Base-by-base conservation (phyloP, 2,888 invertebrate species). In the Galeruca laticollis region DNA sequence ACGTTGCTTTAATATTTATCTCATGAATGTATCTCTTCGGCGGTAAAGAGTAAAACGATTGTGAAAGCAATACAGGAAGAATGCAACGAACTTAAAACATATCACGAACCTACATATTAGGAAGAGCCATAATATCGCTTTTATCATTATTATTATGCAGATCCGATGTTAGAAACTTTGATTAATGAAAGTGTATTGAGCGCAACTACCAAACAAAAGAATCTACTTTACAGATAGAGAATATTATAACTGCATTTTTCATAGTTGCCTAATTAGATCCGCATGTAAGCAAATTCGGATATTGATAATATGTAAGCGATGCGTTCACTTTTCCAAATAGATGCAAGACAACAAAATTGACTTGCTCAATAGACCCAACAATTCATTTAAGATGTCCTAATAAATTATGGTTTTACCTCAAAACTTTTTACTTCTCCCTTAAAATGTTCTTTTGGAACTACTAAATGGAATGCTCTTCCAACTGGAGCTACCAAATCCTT, bases 381-480 rank as follows among this genome's bases (percentile, higher is more conserved):
- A n/a, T n/a, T n/a, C n/a, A n/a, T n/a, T n/a, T n/a, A n/a, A 15
- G 15, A n/a, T 47, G 5, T 47, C 2, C 4, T 15, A 47, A 15
- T 2, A 18, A 15, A 43, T 40, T 11, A 13, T 21, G 56, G 67
- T 77, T 83, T 84, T 85, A 94, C 94, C 90, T 93, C 91, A 85
- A 91, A 93, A 80, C 88, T 88, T 80, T 89, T 86, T 59, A 92
- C 88, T 77, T 88, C 88, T 73, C 91, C 92, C 66, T 89, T 88
- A 85, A 93, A 92, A 21, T 71, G 66, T 84, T 92, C 90, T 76
- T 88, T 89, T 15, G 93, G 93, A 77, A 94, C 89, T 78, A 89
- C 89, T 84, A 92, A 89, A 75, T 90, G 90, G 85, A 94, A 93
- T 71, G 92, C 86, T 81, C 90, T 91, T 56, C 94, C 94, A 20